phyloP scores from a whole-genome alignment of 1,140 invertebrate genomes.

The Drosophila nigromelanica region DNA sequence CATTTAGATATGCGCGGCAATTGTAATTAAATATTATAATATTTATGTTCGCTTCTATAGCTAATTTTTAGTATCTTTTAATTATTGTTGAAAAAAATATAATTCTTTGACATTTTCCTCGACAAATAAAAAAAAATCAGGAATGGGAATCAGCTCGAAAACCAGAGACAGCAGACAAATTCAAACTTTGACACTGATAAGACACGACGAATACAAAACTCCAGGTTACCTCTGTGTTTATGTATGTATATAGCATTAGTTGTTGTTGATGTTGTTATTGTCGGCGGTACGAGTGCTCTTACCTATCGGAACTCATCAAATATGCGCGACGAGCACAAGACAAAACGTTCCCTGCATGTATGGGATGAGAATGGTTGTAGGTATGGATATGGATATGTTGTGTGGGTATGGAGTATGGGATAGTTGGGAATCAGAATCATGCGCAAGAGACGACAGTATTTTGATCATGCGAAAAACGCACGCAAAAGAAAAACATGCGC shows the following conservation, averaged over 20 bases:
- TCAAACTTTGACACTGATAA: constrained; percentile 71
- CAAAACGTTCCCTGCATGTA: constrained; percentile 51
- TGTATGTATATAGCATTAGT: constrained; percentile 8
- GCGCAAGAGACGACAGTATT: constrained; percentile 56
- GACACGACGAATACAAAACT: constrained; percentile 50
- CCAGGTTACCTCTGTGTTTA: constrained; percentile 33
- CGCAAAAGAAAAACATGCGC: constrained; percentile 78
- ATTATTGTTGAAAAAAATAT: neutral
- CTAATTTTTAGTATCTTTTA: too few relatives aligned
- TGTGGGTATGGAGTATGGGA: constrained; percentile 4
- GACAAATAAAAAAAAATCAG: neutral
- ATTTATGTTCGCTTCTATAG: too few relatives aligned
- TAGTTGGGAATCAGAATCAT: constrained; percentile 41
- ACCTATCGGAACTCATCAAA: constrained; percentile 76
- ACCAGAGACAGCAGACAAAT: constrained; percentile 37
- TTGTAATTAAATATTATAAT: too few relatives aligned
- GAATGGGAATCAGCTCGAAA: constrained; percentile 25
- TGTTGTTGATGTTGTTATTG: constrained; percentile 23
- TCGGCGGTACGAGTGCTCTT: constrained; percentile 21
- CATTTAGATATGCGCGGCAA: too few relatives aligned
- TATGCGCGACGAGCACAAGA: constrained; percentile 64
- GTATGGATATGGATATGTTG: constrained; percentile 5
- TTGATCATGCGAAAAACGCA: constrained; percentile 81
- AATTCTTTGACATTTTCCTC: neutral
- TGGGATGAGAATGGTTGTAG: constrained; percentile 20